phyloP scores from a whole-genome alignment of 2,113 vertebrate genomes.

The Sphyrna mokarran region DNA sequence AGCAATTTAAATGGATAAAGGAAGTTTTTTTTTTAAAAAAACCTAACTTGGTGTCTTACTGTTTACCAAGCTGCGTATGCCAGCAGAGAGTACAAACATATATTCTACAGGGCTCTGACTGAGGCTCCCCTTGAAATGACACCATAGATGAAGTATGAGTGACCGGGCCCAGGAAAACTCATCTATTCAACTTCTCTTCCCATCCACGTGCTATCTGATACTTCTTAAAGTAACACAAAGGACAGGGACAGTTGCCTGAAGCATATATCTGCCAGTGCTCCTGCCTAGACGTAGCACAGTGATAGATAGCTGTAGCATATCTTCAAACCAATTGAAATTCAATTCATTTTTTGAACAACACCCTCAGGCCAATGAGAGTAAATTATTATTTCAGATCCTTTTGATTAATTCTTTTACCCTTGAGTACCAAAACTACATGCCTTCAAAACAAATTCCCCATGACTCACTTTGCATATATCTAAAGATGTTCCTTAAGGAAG shows the following conservation, averaged over 20 bases:
- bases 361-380: not conserved
- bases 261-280: slow-evolving; percentile 19
- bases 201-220: not conserved
- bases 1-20: not conserved
- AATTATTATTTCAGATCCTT: not conserved
- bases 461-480: not conserved
- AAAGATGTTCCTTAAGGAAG: not conserved
- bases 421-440: not conserved
- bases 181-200: not conserved
- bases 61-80: not conserved
- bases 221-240: not conserved
- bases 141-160: not conserved
- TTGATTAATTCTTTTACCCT: not conserved
- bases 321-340: not conserved
- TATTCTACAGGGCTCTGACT: not conserved
- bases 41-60: not conserved
- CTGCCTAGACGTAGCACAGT: not conserved
- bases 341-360: not conserved
- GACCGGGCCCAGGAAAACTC: not conserved
- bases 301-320: not conserved
- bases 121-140: not conserved
- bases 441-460: not conserved
- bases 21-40: not conserved
- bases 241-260: slow-evolving; percentile 1
- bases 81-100: not conserved